Base-by-base conservation (phyloP, 2,797 vertebrate genomes). In the Natrix natrix region DNA sequence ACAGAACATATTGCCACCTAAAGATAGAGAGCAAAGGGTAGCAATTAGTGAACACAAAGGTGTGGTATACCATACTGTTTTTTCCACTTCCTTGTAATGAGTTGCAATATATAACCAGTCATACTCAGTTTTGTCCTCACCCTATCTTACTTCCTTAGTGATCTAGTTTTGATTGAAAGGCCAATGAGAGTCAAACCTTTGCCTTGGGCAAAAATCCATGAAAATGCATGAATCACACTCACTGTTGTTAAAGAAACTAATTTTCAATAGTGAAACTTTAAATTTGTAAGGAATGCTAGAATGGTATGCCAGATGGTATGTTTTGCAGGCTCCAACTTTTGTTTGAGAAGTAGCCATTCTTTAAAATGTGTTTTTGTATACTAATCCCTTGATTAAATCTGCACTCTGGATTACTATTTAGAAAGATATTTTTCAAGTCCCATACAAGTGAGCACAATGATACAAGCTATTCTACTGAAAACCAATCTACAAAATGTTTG, bases 41-140 rank as follows among this genome's bases (percentile, higher is more conserved):
- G 69, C 87, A 93, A 91, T 91, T 90, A 66, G 87, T 86, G 66
- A 52, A 92, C 92, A 93, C 16, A 88, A 59, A 96, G 96, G 96
- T 93, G 96, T 96, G 97, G 94, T 93, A 93, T 89, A 92, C 92
- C 93, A 93, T 95, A 93, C 95, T 95, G 66, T 91, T 92, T 94
- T 26, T 28, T 87, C 66, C 24, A 24, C 78, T 93, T 94, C 96
- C 95, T 95, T 92, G 69, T 93, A 63, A 92, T 55, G 89, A 96
- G 90, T 22, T 63, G 86, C 60, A 94, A 89, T 0, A 0, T 20
- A 37, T 17, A 74, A 87, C 91, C 94, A 87, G 69, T 91, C 78
- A 86, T 95, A 94, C 95, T 95, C 93, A 95, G 56, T 90, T 90
- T 83, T 94, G 24, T 86, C 91, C 95, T 96, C 92, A 93, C 91